phyloP scores from a whole-genome alignment of 2,888 invertebrate genomes.

The Cheilosia scutellata region DNA sequence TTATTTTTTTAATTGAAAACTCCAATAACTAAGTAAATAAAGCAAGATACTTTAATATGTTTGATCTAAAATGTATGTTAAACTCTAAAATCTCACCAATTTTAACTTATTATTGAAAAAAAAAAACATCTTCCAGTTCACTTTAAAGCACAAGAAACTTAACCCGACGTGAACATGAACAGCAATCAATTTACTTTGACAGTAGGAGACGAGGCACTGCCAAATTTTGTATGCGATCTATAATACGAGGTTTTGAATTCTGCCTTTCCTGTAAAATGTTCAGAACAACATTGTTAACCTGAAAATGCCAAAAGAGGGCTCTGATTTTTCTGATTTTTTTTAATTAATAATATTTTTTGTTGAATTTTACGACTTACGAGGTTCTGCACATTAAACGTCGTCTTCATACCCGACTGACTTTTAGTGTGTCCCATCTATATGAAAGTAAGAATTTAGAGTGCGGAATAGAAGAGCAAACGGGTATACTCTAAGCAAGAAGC shows the following conservation, averaged over 20 bases:
- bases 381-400: not conserved
- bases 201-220: not conserved
- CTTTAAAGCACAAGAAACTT: too few relatives aligned
- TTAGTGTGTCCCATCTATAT: too few relatives aligned
- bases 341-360: not conserved
- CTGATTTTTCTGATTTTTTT: constrained; percentile 4
- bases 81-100: not conserved
- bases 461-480: too few relatives aligned
- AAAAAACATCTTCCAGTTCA: not conserved
- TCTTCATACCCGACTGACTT: too few relatives aligned
- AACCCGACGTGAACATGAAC: too few relatives aligned
- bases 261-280: constrained; percentile 1
- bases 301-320: not conserved
- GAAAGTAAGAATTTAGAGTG: too few relatives aligned
- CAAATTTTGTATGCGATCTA: not conserved
- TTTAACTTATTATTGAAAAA: not conserved
- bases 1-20: too few relatives aligned
- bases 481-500: too few relatives aligned
- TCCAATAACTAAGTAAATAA: not conserved
- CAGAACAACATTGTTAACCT: not conserved
- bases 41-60: not conserved
- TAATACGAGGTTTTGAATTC: not conserved
- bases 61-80: not conserved
- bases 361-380: not conserved
- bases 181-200: not conserved